phyloP scores from a whole-genome alignment of 1,140 invertebrate species.

The Globodera ellingtonae region DNA sequence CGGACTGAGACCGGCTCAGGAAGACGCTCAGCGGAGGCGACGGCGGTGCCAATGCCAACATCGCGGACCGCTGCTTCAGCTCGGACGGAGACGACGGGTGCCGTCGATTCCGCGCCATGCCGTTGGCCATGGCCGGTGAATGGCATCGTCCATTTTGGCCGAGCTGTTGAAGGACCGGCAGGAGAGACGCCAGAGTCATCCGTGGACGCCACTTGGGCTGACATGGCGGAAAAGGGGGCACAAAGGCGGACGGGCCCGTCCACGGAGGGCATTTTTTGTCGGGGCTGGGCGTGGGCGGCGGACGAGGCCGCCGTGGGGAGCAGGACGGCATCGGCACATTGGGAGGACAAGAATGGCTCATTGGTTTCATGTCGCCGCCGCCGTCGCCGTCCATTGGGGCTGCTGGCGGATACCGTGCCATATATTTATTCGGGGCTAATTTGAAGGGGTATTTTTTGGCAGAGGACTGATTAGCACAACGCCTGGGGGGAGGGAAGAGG shows the following conservation, averaged over 20 bases:
- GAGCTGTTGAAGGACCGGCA: constrained; percentile 10
- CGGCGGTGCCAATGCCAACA: background rate
- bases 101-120: background rate
- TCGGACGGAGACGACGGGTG: background rate
- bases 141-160: background rate
- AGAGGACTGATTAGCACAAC: too few species aligned
- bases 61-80: background rate
- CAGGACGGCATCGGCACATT: background rate
- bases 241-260: background rate
- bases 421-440: too few species aligned
- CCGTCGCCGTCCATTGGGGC: too few species aligned
- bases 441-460: too few species aligned
- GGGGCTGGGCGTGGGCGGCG: background rate
- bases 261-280: background rate
- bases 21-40: background rate
- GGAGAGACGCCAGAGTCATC: constrained; percentile 2
- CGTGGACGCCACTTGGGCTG: constrained; percentile 13
- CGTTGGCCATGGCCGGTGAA: background rate
- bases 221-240: background rate
- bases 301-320: background rate
- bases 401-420: too few species aligned
- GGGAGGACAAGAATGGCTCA: background rate
- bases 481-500: too few species aligned
- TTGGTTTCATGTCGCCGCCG: too few species aligned
- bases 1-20: constrained; percentile 11